Conservation (phyloP, 2,888 invertebrate genomes). For the Drosophila rellima region DNA sequence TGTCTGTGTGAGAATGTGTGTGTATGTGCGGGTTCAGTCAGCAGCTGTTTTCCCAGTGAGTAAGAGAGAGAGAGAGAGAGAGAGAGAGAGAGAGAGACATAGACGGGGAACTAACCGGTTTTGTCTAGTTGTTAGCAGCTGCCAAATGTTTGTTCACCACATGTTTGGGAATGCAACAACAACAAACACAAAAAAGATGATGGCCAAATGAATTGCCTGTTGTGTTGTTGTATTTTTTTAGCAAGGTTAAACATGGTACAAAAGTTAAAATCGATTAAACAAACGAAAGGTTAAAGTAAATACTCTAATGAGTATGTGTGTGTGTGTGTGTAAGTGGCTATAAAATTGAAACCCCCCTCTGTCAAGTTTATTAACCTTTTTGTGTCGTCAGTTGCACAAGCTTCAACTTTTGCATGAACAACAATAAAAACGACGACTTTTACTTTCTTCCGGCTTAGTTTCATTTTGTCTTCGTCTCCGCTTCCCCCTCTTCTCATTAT, state of each 20-base stretch:
- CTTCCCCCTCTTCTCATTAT: background rate
- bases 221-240: conserved; percentile 63
- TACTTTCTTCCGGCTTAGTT: conserved; percentile 68
- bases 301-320: conserved; percentile 2
- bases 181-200: conserved; percentile 7
- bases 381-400: conserved; percentile 45
- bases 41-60: conserved; percentile 46
- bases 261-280: conserved; percentile 70
- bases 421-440: conserved; percentile 46
- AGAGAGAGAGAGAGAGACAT: conserved; percentile 23
- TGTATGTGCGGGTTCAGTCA: conserved; percentile 38
- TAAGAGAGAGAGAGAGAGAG: conserved; percentile 12
- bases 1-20: background rate
- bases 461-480: conserved; percentile 6
- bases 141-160: conserved; percentile 70
- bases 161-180: conserved; percentile 50
- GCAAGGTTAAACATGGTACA: conserved; percentile 64
- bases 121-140: conserved; percentile 45
- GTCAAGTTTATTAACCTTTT: conserved; percentile 74
- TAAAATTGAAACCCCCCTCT: conserved; percentile 28
- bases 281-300: conserved; percentile 73
- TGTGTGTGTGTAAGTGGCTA: conserved; percentile 20
- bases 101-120: conserved; percentile 46
- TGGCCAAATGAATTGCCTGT: conserved; percentile 18
- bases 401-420: conserved; percentile 26